Percentiles rank a stretch among this genome's conserved stretches.
Conservation (phyloP, 2,797 vertebrate species). For the Lophura swinhoii region DNA sequence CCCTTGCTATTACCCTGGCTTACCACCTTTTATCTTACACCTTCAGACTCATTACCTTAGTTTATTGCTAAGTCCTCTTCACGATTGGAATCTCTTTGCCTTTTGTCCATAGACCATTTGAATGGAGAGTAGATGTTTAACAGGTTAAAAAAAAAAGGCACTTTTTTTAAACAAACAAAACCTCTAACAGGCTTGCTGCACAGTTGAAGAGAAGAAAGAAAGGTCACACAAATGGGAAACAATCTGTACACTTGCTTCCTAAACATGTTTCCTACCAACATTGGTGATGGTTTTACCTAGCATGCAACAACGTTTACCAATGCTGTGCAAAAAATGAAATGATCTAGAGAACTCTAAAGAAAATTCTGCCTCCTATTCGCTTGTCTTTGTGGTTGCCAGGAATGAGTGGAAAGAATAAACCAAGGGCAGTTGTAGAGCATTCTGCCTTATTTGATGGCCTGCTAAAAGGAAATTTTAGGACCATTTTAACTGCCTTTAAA, state of each 20-base stretch:
- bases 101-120: background rate
- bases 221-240: background rate
- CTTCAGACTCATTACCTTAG: background rate
- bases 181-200: background rate
- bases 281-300: background rate
- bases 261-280: background rate
- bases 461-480: background rate
- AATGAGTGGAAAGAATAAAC: background rate
- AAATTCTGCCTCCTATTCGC: background rate
- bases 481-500: background rate
- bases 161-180: background rate
- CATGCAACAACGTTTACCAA: background rate
- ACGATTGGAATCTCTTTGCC: background rate
- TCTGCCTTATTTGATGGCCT: background rate
- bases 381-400: background rate
- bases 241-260: background rate
- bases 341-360: background rate
- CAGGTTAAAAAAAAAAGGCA: background rate
- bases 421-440: background rate
- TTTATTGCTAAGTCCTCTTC: background rate
- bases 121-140: background rate
- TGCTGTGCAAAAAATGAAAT: background rate
- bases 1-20: background rate
- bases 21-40: background rate
- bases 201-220: fast-evolving